phyloP scores from a whole-genome alignment of 2,797 vertebrate genomes.

The Scomberomorus guttatus region DNA sequence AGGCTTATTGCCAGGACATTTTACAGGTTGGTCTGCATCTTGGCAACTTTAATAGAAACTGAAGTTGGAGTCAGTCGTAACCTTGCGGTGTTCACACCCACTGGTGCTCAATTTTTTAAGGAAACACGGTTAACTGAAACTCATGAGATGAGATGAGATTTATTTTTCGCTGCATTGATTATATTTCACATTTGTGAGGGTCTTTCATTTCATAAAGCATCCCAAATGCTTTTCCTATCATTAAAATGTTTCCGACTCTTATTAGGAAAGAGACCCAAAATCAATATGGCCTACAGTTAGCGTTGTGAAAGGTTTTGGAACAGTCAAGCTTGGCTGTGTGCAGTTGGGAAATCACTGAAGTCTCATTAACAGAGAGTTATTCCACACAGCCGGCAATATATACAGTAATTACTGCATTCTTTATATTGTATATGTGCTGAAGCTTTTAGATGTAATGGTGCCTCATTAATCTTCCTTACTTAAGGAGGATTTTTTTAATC shows the following conservation, averaged over 20 bases:
- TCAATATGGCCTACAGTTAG: conserved; percentile 43
- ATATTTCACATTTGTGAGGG: conserved; percentile 26
- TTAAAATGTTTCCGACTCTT: conserved; percentile 56
- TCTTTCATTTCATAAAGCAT: conserved; percentile 57
- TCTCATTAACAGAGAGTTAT: conserved; percentile 48
- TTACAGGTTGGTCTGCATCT: conserved; percentile 18
- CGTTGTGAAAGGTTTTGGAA: conserved; percentile 31
- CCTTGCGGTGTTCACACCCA: not conserved
- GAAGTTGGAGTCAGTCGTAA: conserved; percentile 1
- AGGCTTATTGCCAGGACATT: not conserved
- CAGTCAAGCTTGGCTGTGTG: conserved; percentile 1
- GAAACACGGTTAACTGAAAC: conserved; percentile 36
- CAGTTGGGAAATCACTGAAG: conserved; percentile 21
- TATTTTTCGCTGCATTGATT: conserved; percentile 33
- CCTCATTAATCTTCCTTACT: conserved; percentile 36
- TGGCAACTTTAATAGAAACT: conserved; percentile 1
- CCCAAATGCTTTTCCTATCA: conserved; percentile 39
- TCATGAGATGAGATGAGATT: conserved; percentile 19
- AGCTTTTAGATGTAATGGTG: conserved; percentile 26
- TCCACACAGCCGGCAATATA: conserved; percentile 29
- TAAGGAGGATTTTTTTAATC: not conserved
- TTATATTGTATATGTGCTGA: conserved; percentile 25
- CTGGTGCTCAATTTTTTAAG: not conserved
- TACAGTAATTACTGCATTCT: conserved; percentile 44
- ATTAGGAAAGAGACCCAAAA: conserved; percentile 57